Conservation (phyloP, 1,140 invertebrate species). For the Eciton burchellii region DNA sequence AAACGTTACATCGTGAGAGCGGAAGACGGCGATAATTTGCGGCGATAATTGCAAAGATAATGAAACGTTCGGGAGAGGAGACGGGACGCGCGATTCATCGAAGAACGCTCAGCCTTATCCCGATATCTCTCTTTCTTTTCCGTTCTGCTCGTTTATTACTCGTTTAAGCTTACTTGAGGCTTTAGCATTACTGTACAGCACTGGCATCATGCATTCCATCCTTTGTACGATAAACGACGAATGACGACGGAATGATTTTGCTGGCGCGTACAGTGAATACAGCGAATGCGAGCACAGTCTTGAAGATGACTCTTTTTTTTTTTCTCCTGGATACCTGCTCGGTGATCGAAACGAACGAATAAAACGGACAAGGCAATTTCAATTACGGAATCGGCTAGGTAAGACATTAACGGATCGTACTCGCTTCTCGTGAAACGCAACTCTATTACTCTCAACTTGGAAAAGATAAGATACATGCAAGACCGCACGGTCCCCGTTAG, state of each 20-base stretch:
- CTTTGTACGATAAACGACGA: no score
- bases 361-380: background rate
- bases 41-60: slow-evolving; percentile 80
- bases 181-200: no score
- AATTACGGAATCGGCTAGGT: slow-evolving; percentile 68
- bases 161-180: no score
- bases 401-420: slow-evolving; percentile 74
- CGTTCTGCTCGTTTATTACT: no score
- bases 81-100: slow-evolving; percentile 66
- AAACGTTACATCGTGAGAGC: slow-evolving; percentile 79
- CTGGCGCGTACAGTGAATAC: no score
- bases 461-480: slow-evolving; percentile 19
- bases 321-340: no score
- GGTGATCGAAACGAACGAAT: no score
- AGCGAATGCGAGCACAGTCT: no score
- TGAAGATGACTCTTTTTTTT: no score
- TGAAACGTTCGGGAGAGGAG: slow-evolving; percentile 70
- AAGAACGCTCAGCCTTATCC: background rate
- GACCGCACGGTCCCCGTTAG: background rate
- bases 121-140: no score
- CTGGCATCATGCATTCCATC: no score
- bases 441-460: slow-evolving; percentile 68
- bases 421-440: slow-evolving; percentile 66
- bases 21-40: slow-evolving; percentile 80
- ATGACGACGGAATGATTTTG: no score